Evolutionary conservation across 1,140 invertebrate species (phyloP).

Genomic region (Listronotus oregonensis): DNA sequence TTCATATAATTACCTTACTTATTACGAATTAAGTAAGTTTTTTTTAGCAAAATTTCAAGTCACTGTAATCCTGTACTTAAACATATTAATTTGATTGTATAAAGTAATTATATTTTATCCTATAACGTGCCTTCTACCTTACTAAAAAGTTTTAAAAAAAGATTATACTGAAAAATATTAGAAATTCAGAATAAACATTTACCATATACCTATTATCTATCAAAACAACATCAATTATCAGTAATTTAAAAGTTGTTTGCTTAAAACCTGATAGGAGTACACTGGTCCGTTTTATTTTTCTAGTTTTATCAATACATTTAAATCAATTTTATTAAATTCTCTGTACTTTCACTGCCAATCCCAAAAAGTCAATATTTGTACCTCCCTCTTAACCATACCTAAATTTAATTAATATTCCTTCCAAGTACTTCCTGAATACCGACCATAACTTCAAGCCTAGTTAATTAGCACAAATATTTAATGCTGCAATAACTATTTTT

Average conservation of each 20-base stretch:
- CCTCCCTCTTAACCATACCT: constrained; percentile 2
- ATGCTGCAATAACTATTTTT: constrained; percentile 18
- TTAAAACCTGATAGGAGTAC: neutral
- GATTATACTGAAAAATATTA: no score
- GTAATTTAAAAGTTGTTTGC: neutral
- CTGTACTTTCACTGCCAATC: constrained; percentile 29
- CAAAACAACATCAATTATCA: no score
- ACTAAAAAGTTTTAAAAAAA: no score
- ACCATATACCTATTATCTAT: no score
- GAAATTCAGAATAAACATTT: no score
- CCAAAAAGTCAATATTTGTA: constrained; percentile 38
- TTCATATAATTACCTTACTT: no score
- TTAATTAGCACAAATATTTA: constrained; percentile 10
- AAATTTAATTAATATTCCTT: neutral
- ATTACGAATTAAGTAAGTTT: no score
- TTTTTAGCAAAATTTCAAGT: no score
- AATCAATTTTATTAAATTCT: constrained; percentile 31
- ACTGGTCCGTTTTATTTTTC: neutral
- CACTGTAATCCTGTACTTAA: no score
- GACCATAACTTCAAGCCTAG: neutral
- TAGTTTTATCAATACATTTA: constrained; percentile 15
- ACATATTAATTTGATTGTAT: no score
- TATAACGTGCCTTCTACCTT: no score
- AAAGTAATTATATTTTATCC: no score
- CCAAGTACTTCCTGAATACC: constrained; percentile 8